Conservation (phyloP, 2,888 invertebrate genomes). For the Cephus sareptanus region DNA sequence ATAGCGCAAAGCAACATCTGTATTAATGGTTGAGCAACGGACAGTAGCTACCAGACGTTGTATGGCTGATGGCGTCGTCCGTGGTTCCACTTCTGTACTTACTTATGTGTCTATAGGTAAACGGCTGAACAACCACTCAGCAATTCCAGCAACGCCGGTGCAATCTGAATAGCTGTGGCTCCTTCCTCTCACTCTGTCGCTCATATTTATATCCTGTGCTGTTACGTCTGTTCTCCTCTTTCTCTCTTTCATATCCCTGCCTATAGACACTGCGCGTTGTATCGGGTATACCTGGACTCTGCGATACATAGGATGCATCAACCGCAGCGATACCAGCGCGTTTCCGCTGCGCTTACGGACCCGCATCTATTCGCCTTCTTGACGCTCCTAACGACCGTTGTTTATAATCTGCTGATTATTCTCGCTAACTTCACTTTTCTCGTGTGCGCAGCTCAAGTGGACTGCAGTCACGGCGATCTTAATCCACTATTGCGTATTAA, state of each 20-base stretch:
- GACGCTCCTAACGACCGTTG: background rate
- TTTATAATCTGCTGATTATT: background rate
- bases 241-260: background rate
- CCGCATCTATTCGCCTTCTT: background rate
- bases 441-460: background rate
- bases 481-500: too few relatives aligned
- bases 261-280: background rate
- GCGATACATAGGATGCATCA: background rate
- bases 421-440: background rate
- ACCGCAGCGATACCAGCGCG: background rate
- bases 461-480: background rate
- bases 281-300: background rate
- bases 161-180: background rate
- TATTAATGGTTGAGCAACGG: slow-evolving; percentile 30
- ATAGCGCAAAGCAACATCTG: slow-evolving; percentile 30
- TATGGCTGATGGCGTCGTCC: slow-evolving; percentile 21
- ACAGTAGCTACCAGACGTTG: slow-evolving; percentile 24
- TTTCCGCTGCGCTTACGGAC: background rate
- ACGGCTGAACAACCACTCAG: background rate
- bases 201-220: background rate
- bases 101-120: background rate
- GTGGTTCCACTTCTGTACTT: background rate
- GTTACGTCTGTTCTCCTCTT: background rate
- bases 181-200: background rate
- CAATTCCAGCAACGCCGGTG: background rate